Evolutionary conservation across 2,113 vertebrate species (phyloP).

Genomic region (Pelobates fuscus): DNA sequence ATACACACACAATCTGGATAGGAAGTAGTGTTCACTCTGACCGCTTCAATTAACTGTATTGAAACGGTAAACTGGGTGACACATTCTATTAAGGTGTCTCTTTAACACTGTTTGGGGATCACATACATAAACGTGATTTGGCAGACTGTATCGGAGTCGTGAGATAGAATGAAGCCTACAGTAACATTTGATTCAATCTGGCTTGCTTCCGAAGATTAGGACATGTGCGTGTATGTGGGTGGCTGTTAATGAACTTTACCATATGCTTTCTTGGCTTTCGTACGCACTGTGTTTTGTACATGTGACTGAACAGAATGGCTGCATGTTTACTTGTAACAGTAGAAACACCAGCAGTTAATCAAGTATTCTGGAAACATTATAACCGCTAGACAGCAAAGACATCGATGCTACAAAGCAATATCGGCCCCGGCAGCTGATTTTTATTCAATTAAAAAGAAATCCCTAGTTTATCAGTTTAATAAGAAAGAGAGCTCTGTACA

Average conservation of each 20-base stretch:
- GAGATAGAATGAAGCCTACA: neutral
- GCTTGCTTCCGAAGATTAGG: conserved; percentile 8
- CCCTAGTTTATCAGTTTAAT: no score
- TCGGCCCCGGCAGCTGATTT: no score
- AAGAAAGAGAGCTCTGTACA: no score
- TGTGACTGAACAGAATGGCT: neutral
- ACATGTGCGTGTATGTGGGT: conserved; percentile 26
- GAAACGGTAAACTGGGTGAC: no score
- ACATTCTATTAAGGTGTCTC: no score
- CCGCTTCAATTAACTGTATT: no score
- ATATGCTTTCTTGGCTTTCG: conserved; percentile 20
- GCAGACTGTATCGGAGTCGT: neutral
- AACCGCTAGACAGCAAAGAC: neutral
- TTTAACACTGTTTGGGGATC: no score
- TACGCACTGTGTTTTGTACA: neutral
- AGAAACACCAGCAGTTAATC: neutral
- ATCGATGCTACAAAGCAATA: no score
- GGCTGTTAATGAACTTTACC: conserved; percentile 15
- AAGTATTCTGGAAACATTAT: conserved; percentile 29
- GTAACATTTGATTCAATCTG: conserved; percentile 5
- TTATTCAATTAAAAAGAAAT: no score
- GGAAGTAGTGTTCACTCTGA: no score
- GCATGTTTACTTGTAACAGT: neutral
- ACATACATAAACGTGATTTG: no score
- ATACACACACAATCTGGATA: no score